phyloP scores from a whole-genome alignment of 1,140 invertebrate genomes.

The Camponotus vicinus region DNA sequence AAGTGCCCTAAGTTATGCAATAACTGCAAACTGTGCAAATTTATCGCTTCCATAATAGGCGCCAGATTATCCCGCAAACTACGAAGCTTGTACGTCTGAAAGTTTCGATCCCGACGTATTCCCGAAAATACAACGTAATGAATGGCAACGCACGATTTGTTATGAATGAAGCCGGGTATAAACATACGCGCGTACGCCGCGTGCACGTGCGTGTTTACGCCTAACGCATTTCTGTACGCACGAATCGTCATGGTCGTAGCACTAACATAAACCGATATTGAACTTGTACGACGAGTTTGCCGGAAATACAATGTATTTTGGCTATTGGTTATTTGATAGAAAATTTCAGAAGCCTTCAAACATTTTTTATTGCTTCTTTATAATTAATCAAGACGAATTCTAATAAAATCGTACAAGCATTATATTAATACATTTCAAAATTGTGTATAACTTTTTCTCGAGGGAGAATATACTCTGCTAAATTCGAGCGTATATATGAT shows the following conservation, averaged over 20 bases:
- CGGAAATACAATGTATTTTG: background rate
- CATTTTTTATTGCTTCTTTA: background rate
- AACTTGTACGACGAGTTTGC: background rate
- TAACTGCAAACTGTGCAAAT: constrained; percentile 49
- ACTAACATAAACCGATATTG: background rate
- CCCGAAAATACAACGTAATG: constrained; percentile 58
- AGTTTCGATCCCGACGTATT: constrained; percentile 41
- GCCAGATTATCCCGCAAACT: constrained; percentile 43
- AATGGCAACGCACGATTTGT: constrained; percentile 66
- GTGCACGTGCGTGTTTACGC: constrained; percentile 2
- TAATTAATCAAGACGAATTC: background rate
- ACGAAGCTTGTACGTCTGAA: constrained; percentile 29
- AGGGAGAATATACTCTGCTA: background rate
- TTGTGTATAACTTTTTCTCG: background rate
- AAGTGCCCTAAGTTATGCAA: constrained; percentile 41
- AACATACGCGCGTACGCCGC: constrained; percentile 12
- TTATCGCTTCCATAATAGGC: constrained; percentile 46
- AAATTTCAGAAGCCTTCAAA: background rate
- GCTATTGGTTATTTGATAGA: background rate
- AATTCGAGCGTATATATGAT: background rate
- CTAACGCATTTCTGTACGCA: constrained; percentile 20
- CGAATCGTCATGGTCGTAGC: background rate
- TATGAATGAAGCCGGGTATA: constrained; percentile 65
- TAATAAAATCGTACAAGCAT: background rate
- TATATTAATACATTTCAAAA: background rate